phyloP scores from a whole-genome alignment of 2,113 vertebrate species.

The Hymenochirus boettgeri region DNA sequence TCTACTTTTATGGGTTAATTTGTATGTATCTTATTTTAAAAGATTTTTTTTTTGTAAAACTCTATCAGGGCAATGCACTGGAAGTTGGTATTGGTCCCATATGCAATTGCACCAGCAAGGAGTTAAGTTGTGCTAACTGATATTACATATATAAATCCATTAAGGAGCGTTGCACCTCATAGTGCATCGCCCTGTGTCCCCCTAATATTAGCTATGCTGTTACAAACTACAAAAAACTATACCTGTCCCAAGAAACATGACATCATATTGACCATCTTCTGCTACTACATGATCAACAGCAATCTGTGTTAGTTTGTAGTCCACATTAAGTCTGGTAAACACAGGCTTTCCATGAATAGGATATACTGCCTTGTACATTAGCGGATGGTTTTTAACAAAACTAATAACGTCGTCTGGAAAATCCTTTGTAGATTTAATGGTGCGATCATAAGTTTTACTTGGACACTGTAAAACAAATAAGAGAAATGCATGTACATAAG shows the following conservation, averaged over 20 bases:
- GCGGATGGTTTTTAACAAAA: constrained; percentile 83
- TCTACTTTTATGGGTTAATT: too few species aligned
- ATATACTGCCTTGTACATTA: constrained; percentile 80
- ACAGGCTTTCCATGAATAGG: constrained; percentile 74
- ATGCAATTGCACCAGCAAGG: too few species aligned
- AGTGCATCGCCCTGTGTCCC: too few species aligned
- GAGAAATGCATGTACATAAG: too few species aligned
- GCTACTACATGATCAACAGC: constrained; percentile 88
- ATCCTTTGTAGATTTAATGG: constrained; percentile 90
- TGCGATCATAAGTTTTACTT: constrained; percentile 88
- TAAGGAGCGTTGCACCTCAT: too few species aligned
- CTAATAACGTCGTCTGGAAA: constrained; percentile 92
- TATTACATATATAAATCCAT: too few species aligned
- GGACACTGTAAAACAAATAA: constrained; percentile 71
- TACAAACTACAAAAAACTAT: constrained; percentile 12
- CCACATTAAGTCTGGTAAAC: constrained; percentile 81
- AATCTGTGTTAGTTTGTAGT: constrained; percentile 86
- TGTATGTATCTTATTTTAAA: too few species aligned
- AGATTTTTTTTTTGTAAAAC: too few species aligned
- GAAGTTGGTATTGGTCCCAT: too few species aligned
- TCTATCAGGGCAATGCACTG: too few species aligned
- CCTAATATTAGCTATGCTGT: too few species aligned
- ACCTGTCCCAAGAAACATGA: constrained; percentile 97
- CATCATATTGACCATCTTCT: constrained; percentile 92
- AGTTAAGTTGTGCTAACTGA: too few species aligned